Percentiles rank a stretch among this genome's conserved stretches.
Conservation (phyloP, 2,888 invertebrate genomes). For the Escarpia spicata region DNA sequence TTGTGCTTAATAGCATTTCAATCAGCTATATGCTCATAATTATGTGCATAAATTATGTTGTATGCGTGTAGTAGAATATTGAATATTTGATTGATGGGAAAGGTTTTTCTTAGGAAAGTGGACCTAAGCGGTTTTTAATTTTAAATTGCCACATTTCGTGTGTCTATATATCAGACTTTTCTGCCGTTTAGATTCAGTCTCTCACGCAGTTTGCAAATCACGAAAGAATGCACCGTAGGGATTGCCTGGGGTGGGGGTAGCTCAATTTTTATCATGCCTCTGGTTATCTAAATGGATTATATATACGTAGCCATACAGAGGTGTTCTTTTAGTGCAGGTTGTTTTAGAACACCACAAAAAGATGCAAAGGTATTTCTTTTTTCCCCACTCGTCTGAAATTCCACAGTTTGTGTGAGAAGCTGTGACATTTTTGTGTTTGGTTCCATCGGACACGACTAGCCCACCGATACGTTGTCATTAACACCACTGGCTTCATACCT, state of each 20-base stretch:
- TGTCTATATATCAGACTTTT: not conserved
- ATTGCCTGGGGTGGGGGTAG: too few species aligned
- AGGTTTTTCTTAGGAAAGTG: not conserved
- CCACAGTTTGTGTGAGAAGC: not conserved
- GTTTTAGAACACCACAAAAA: not conserved
- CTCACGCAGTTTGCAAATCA: too few species aligned
- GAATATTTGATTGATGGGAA: not conserved
- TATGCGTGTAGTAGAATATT: not conserved
- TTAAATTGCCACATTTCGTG: not conserved
- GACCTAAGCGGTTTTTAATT: not conserved
- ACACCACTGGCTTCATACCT: not conserved
- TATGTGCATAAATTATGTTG: not conserved
- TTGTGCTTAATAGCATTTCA: not conserved
- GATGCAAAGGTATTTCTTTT: not conserved
- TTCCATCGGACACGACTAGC: not conserved
- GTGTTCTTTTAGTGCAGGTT: constrained; percentile 8
- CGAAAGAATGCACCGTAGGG: too few species aligned
- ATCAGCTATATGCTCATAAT: not conserved
- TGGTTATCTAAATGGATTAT: not conserved
- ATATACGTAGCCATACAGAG: not conserved
- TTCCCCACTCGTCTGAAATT: not conserved
- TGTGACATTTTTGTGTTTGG: not conserved
- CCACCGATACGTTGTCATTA: not conserved
- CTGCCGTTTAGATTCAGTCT: not conserved
- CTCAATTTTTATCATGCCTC: not conserved